Evolutionary conservation across 2,797 vertebrate genomes (phyloP), one percentile per base, ranked within the genome.

Genomic region (Pangasius larnaudii): DNA sequence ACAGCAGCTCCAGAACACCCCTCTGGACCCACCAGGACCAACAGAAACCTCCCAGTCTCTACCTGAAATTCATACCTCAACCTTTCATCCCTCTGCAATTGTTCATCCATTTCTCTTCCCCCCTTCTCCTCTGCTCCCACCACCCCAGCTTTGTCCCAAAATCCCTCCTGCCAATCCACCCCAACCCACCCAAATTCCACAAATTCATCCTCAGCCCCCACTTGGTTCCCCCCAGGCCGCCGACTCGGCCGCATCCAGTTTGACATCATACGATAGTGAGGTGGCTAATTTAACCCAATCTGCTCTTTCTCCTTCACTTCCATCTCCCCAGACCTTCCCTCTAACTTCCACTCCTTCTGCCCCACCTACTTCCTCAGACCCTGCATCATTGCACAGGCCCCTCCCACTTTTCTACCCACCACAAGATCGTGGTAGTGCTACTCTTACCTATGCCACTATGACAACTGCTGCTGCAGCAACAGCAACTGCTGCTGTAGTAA

Each of bases 201-300:
- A 85, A 72, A 85, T 46, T 46, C 59, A 79, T 30, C 83, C 86
- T 24, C 36, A 90, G 42, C 87, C 93, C 1, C 5, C 92, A 67
- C 87, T 95, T 30, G 72, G 91, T 1, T 94, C 94, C 22, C 90
- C 96, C 14, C 96, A 97, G 89, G 91, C 96, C 1, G 95, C 96
- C 10, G 98, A 98, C 93, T 98, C 98, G 46, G 97, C 98, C 0
- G 92, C 97, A 0, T 98, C 98, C 78, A 98, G 98, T 94, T 95
- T 98, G 88, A 98, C 98, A 0, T 98, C 98, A 13, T 98, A 98
- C 0, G 98, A 98, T 94, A 98, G 98, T 1, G 98, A 98, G 91
- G 98, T 98, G 91, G 98, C 98, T 84, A 98, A 97, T 88, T 96
- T 98, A 81, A 98, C 98, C 11, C 97, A 98, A 89, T 96, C 96